A percentile compares a stretch with the other conserved stretches of the same genome.
Evolutionary conservation across 2,113 vertebrate genomes (phyloP).

Genomic region (Heloderma charlesbogerti): DNA sequence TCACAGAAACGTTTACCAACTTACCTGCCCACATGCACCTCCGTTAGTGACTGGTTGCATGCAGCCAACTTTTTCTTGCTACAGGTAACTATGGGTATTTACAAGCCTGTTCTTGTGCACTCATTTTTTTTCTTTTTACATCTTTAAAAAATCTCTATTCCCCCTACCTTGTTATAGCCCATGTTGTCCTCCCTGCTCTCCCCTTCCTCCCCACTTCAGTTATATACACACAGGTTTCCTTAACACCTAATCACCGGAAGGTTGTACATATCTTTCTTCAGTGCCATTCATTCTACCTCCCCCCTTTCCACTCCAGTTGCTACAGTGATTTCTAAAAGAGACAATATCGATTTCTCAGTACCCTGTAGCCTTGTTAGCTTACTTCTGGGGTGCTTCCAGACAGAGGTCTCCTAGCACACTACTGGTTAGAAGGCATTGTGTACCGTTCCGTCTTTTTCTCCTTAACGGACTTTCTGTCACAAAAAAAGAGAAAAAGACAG

Average conservation of each 20-base stretch:
- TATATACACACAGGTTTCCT: background rate
- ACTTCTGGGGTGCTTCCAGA: too few relatives aligned
- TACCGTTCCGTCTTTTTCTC: too few relatives aligned
- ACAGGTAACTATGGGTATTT: background rate
- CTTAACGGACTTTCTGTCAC: too few relatives aligned
- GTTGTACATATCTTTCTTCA: background rate
- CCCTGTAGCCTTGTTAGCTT: background rate
- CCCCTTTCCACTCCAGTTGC: background rate
- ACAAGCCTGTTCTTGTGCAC: background rate
- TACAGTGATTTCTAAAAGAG: background rate
- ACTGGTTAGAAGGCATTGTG: too few relatives aligned
- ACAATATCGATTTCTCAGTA: background rate
- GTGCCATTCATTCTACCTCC: background rate
- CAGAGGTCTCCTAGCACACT: too few relatives aligned
- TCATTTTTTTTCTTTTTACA: background rate
- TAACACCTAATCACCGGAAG: background rate
- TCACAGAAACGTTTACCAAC: background rate
- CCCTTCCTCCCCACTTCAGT: background rate
- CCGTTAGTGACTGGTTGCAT: background rate
- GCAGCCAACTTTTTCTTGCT: background rate
- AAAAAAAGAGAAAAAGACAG: too few relatives aligned
- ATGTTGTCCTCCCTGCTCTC: background rate
- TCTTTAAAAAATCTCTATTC: background rate
- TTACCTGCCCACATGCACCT: too few relatives aligned
- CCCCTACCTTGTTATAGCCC: background rate